Conservation (phyloP, 2,797 vertebrate genomes). For the Poeciliopsis gracilis region DNA sequence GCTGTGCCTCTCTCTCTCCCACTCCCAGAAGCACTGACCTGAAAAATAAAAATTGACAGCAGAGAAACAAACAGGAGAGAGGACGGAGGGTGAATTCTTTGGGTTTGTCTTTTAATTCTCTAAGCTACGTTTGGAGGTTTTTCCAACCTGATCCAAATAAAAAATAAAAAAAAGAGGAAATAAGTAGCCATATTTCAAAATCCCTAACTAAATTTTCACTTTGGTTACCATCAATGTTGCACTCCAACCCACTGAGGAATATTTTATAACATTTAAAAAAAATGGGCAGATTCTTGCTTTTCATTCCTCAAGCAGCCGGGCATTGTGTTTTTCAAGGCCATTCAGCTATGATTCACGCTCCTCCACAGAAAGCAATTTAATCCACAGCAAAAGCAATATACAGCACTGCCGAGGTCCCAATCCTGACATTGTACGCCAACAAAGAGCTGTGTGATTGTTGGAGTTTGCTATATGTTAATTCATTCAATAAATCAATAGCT, state of each 20-base stretch:
- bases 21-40: conserved; percentile 80
- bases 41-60: conserved; percentile 81
- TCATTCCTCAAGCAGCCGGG: conserved; percentile 22
- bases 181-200: conserved; percentile 50
- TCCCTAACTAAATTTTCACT: conserved; percentile 62
- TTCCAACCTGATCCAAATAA: conserved; percentile 35
- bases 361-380: conserved; percentile 47
- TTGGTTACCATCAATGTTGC: conserved; percentile 38
- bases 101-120: conserved; percentile 64
- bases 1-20: conserved; percentile 56
- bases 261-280: conserved; percentile 63
- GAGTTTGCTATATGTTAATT: conserved; percentile 79
- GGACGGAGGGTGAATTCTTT: conserved; percentile 70
- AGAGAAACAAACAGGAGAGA: conserved; percentile 68
- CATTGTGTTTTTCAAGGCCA: conserved; percentile 53
- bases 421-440: conserved; percentile 47
- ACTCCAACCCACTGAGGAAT: conserved; percentile 48
- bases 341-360: conserved; percentile 25
- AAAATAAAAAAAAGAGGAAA: background rate
- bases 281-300: conserved; percentile 37
- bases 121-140: conserved; percentile 61
- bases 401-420: conserved; percentile 29
- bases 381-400: conserved; percentile 35
- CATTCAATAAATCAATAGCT: conserved; percentile 76
- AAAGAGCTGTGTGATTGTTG: conserved; percentile 63